A percentile compares a stretch with the other conserved stretches of the same genome.
phyloP scores from a whole-genome alignment of 2,888 invertebrate genomes.

The Tridacna crocea region DNA sequence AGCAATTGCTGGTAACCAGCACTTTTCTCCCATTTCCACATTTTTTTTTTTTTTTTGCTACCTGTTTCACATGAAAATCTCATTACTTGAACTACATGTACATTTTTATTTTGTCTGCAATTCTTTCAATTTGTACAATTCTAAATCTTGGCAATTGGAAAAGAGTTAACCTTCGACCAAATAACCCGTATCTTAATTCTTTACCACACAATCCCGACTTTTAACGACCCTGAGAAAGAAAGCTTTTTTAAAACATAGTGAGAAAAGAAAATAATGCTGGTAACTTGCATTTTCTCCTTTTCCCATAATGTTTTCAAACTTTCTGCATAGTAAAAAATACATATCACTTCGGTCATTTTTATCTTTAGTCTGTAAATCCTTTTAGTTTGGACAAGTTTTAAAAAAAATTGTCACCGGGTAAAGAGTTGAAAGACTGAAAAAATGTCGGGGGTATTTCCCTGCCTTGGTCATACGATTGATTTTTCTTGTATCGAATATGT shows the following conservation, averaged over 20 bases:
- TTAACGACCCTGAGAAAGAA: not conserved
- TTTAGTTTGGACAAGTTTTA: no score
- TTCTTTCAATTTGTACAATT: not conserved
- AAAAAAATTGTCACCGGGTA: no score
- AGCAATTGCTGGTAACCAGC: not conserved
- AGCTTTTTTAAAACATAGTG: not conserved
- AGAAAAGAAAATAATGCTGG: not conserved
- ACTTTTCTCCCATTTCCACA: not conserved
- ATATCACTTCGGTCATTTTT: no score
- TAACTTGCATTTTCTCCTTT: slow-evolving; percentile 1
- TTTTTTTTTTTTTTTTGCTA: not conserved
- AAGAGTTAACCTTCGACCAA: not conserved
- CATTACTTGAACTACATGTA: not conserved
- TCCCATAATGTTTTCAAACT: not conserved
- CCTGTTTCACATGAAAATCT: not conserved
- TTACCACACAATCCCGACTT: no score
- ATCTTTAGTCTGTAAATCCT: no score
- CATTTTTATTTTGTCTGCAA: not conserved
- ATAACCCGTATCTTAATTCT: not conserved
- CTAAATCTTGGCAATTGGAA: not conserved
- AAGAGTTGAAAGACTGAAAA: no score
- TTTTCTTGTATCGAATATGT: not conserved
- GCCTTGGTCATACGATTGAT: slow-evolving; percentile 6
- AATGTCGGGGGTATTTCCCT: slow-evolving; percentile 2
- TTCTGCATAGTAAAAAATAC: no score